Evolutionary conservation across 2,113 vertebrate species (phyloP), one percentile per base, ranked within the genome.

Genomic region (Origma solitaria): DNA sequence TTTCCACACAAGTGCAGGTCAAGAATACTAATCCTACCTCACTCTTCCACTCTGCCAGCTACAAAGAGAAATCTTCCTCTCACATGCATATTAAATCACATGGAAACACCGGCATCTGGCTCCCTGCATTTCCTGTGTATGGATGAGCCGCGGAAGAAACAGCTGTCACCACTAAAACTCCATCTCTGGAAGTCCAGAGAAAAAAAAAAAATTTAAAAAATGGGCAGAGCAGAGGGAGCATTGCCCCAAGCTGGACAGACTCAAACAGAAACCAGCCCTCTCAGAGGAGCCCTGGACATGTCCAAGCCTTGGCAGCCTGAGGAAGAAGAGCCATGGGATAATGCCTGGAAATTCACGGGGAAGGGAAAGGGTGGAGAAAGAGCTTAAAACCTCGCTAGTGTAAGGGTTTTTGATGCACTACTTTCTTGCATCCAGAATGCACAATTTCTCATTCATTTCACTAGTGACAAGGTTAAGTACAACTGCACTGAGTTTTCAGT

Each of bases 1-100:
- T 73, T 25, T 86, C 45, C 44, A 35, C 28, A 30, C 42, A 50
- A 83, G 42, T 27, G 15, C 68, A 78, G 77, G 60, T 77, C 57
- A 88, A n/a, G 90, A 92, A 96, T 89, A 86, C 38, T 78, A 94
- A 92, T 78, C 51, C 86, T 73, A 31, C 51, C 44, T 89, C n/a
- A 40, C 16, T 58, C 14, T 69, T 81, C 28, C 54, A 57, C 15
- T 66, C 21, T 54, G 33, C 14, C 30, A 62, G 33, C 25, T 50
- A 11, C 25, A 44, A 42, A 86, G 25, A 23, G 40, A 47, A 76
- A 27, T 9, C 5, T 45, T 62, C 38, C 51, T 27, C 33, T 18
- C 17, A 17, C 7, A 6, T 17, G 16, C 7, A 28, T 15, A 12
- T 4, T 37, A 75, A 81, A 78, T 42, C 56, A 9, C 45, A 57